phyloP scores from a whole-genome alignment of 2,113 vertebrate genomes.

The Neomonachus schauinslandi region DNA sequence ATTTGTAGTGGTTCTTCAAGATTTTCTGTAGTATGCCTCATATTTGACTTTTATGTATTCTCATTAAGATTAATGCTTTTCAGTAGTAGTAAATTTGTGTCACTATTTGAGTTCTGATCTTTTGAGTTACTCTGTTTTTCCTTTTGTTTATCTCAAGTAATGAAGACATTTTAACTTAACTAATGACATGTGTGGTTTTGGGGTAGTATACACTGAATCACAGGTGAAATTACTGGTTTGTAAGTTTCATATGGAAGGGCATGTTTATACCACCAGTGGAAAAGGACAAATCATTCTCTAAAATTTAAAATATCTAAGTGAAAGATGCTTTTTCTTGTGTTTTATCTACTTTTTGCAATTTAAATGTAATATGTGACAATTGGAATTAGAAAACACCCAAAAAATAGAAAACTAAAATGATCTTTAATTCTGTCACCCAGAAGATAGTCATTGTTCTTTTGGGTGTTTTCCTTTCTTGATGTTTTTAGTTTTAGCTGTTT shows the following conservation, averaged over 20 bases:
- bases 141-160: not conserved
- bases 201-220: not conserved
- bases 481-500: not conserved
- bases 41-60: conserved; percentile 1
- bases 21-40: not conserved
- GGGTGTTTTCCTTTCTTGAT: not conserved
- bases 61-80: conserved; percentile 31
- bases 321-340: not conserved
- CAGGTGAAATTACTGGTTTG: not conserved
- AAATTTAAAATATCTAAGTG: not conserved
- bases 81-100: not conserved
- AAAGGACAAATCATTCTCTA: not conserved
- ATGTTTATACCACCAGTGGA: not conserved
- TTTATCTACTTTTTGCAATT: not conserved
- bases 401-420: not conserved
- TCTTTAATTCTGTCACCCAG: not conserved
- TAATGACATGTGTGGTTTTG: not conserved
- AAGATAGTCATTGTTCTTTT: conserved; percentile 16
- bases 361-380: conserved; percentile 14
- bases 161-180: conserved; percentile 16
- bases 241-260: not conserved
- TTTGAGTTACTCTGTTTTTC: not conserved
- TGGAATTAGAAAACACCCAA: not conserved
- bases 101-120: conserved; percentile 15
- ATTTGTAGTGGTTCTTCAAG: not conserved